Percentiles rank a stretch among this genome's conserved stretches.
Conservation (phyloP, 1,140 invertebrate genomes). For the Pogonognathellus flavescens region DNA sequence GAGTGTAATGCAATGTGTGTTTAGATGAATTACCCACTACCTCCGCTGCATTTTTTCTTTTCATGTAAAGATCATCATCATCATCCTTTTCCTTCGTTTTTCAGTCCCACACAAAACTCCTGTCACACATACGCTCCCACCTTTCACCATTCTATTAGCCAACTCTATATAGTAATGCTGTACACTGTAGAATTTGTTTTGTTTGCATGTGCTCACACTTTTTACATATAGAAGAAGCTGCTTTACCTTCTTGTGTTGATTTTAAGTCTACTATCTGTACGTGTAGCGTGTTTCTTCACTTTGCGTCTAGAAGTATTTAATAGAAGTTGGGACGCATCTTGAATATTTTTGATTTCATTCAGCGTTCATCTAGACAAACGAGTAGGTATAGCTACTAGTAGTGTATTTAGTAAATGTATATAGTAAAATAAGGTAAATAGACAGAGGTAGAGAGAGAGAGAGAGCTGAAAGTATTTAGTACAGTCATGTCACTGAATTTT, state of each 20-base stretch:
- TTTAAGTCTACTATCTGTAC: not conserved
- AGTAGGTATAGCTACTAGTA: too few species aligned
- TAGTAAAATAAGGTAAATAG: not conserved
- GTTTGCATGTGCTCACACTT: not conserved
- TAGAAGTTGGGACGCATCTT: not conserved
- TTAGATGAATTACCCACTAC: too few species aligned
- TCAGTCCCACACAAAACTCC: not conserved
- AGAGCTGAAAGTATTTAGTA: conserved; percentile 14
- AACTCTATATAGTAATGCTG: too few species aligned
- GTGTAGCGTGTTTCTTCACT: not conserved
- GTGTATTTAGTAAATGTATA: not conserved
- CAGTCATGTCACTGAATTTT: conserved; percentile 35
- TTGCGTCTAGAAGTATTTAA: not conserved
- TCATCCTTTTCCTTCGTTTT: not conserved
- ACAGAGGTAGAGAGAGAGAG: not conserved
- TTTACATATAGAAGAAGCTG: not conserved
- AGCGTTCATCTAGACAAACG: not conserved
- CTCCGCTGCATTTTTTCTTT: not conserved
- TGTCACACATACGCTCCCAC: not conserved
- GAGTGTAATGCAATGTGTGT: too few species aligned
- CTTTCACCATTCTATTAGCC: conserved; percentile 17
- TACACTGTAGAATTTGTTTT: not conserved
- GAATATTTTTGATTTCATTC: not conserved
- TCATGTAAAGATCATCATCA: not conserved
- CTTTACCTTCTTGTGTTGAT: not conserved